Evolutionary conservation across 2,888 invertebrate species (phyloP).

Genomic region (Podotricha telesiphe): DNA sequence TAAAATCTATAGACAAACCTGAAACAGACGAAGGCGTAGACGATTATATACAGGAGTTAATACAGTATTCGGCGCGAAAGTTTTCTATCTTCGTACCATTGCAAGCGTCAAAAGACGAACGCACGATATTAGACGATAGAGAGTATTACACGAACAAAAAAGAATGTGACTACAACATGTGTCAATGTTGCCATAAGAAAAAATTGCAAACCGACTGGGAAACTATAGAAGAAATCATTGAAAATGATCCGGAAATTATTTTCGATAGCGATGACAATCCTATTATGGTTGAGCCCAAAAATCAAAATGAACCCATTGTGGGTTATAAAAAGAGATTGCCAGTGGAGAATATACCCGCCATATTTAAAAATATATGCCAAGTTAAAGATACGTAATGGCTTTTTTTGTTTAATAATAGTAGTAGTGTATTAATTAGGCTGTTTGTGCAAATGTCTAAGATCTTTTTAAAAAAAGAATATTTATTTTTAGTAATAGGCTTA

Average conservation of each 20-base stretch:
- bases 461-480: background rate
- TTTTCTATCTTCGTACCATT: constrained; percentile 66
- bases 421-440: constrained; percentile 8
- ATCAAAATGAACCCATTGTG: constrained; percentile 46
- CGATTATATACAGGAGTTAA: constrained; percentile 63
- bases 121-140: constrained; percentile 70
- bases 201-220: constrained; percentile 68
- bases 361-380: constrained; percentile 64
- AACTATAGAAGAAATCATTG: constrained; percentile 75
- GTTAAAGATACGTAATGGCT: constrained; percentile 54
- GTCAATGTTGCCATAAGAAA: constrained; percentile 67
- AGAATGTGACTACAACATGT: constrained; percentile 75
- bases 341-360: constrained; percentile 58
- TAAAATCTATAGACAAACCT: constrained; percentile 47
- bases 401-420: background rate
- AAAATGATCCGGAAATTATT: constrained; percentile 78
- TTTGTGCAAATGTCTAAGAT: background rate
- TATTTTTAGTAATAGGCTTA: background rate
- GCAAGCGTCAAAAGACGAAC: constrained; percentile 56
- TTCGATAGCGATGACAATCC: constrained; percentile 75
- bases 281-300: constrained; percentile 63
- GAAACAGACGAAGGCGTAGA: constrained; percentile 50
- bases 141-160: constrained; percentile 73
- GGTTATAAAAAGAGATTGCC: constrained; percentile 54
- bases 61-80: constrained; percentile 68